Evolutionary conservation across 2,113 vertebrate species (phyloP).

Genomic region (Nansenia antarctica): DNA sequence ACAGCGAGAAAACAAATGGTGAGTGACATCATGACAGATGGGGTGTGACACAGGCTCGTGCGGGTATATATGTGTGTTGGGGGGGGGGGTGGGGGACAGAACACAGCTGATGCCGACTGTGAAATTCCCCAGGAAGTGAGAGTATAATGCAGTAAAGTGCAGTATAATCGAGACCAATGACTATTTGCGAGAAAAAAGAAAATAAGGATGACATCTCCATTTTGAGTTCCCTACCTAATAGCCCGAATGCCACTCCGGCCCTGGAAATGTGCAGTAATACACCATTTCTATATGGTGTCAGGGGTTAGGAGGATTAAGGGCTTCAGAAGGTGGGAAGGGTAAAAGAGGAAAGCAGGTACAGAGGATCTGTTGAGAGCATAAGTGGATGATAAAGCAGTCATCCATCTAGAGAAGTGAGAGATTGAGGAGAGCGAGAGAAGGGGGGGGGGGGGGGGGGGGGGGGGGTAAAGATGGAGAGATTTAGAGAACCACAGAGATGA

Average conservation of each 20-base stretch:
- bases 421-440: not conserved
- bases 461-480: conserved; percentile 24
- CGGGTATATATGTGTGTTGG: not conserved
- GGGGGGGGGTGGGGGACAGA: not conserved
- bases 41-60: not conserved
- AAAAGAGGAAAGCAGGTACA: conserved; percentile 28
- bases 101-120: not conserved
- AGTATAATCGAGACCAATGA: not conserved
- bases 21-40: conserved; percentile 61
- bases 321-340: conserved; percentile 41
- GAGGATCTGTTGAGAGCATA: conserved; percentile 23
- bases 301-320: conserved; percentile 48
- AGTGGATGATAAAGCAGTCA: conserved; percentile 46
- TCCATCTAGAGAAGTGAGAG: conserved; percentile 30
- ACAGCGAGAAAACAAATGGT: conserved; percentile 97
- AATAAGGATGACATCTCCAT: not conserved
- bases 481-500: conserved; percentile 17
- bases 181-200: not conserved
- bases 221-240: conserved; percentile 20
- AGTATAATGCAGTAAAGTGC: not conserved
- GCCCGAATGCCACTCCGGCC: not conserved
- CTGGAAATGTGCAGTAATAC: conserved; percentile 34
- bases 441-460: not conserved
- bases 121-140: not conserved
- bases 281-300: conserved; percentile 41